These are phyloP conservation scores for Agapetus fuscipes DNA, from an alignment of 2,888 invertebrate genomes.

Conservation along the genomic window DNA sequence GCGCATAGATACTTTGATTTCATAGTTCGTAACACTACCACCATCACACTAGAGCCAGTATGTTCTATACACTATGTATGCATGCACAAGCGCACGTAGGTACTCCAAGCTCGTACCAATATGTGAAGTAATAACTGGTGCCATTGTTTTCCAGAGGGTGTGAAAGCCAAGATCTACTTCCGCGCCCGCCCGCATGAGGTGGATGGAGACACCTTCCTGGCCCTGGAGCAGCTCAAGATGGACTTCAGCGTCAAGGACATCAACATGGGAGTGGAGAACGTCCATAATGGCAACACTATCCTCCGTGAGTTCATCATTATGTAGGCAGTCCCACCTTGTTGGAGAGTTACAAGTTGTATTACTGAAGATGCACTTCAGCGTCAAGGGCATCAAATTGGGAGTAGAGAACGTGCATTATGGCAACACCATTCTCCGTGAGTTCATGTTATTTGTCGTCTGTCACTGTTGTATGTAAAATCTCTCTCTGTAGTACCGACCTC, in stretches of 20 bases:
- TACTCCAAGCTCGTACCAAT: no score
- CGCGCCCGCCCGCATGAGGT: conserved; percentile 55
- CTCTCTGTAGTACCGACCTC: no score
- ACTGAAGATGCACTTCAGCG: conserved; percentile 78
- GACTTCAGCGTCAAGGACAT: conserved; percentile 78
- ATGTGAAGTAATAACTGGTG: no score
- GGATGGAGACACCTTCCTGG: conserved; percentile 58
- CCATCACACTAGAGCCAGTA: no score
- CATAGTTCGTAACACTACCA: no score
- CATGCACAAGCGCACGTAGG: no score
- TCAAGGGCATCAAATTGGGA: conserved; percentile 74
- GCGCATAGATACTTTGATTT: no score
- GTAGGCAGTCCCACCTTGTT: no score
- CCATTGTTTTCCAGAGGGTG: conserved; percentile 68
- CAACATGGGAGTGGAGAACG: conserved; percentile 77
- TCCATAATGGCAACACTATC: conserved; percentile 71
- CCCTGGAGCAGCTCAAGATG: conserved; percentile 69
- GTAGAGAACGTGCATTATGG: conserved; percentile 76
- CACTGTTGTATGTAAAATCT: no score
- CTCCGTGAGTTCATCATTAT: conserved; percentile 51
- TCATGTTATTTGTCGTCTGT: no score
- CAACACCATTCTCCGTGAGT: conserved; percentile 72
- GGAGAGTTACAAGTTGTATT: no score
- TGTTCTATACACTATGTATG: no score
- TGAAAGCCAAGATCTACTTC: conserved; percentile 76